Base-by-base conservation (phyloP, 2,113 vertebrate species). In the Apteryx mantelli region DNA sequence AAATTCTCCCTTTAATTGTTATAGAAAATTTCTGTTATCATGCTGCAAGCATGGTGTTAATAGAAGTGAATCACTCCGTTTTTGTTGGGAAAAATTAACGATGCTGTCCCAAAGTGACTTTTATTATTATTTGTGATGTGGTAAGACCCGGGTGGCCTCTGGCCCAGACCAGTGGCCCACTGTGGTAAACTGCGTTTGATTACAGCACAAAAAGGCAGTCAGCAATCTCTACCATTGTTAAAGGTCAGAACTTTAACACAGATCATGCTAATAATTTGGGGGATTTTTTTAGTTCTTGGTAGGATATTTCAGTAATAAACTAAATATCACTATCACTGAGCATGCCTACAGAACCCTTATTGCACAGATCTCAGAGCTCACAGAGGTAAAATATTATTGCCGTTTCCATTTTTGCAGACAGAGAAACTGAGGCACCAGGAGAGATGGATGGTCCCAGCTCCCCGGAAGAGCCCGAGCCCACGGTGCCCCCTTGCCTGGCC, bases 401-500 rank as follows among this genome's bases (percentile, higher is more conserved):
- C 74, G 17, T 46, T 81, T 80, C 79, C 8, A 28, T 71, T 92
- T 63, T 81, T 34, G 63, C 34, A 9, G 30, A 61, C 25, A 36
- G 80, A 88, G 53, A 48, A 79, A 60, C 25, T 5, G 11, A 58
- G 40, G n/a, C 38, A 70, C 9, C 5, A 7, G 12, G 12, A 26
- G 22, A 58, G 38, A 58, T 11, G 68, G 26, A 16, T 1, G 10
- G 25, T 7, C 19, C 60, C 70, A 55, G 34, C 19, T 28, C 6
- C 5, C 66, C 16, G 0, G 2, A 34, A 60, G 56, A 11, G 50
- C 24, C 71, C 1, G 7, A 91, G 61, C 46, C 56, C 19, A 12
- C 2, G 1, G 34, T 40, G 82, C 2, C 13, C 63, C 74, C 42
- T 1, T 0, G 86, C 63, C 58, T 1, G 0, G 30, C 3, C 0